Evolutionary conservation across 1,140 invertebrate genomes (phyloP), one percentile per base, ranked within the genome.

Genomic region (Wasmannia auropunctata): DNA sequence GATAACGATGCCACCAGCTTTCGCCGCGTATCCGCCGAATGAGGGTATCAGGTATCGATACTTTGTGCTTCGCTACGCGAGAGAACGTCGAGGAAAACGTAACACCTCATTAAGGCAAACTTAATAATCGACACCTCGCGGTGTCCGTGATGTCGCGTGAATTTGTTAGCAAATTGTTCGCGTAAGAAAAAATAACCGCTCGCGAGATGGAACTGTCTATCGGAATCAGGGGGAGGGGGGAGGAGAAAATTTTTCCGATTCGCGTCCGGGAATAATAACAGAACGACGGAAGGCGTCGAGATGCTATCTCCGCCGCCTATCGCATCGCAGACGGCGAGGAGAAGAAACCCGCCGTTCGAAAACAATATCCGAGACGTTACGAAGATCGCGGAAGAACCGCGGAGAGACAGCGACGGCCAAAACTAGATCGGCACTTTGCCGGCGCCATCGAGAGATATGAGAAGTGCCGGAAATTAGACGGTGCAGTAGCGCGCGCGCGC

Each of bases 351-450:
- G 46, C 34, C 46, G 77, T 56, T 28, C 79, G 67, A 83, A 74
- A 83, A 83, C 79, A 83, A 83, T 83, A 83, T 72, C 79, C 67
- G 51, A 72, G 72, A 85, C 56, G 70, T 62, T 54, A 10, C 58
- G 56, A 31, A 72, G 67, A 83, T 83, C 31, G n/a, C n/a, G n/a
- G n/a, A n/a, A n/a, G n/a, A n/a, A 19, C n/a, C 25, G 49, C 62
- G 43, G 25, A 49, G 25, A 49, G 19, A 34, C 40, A 31, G 43
- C 37, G 10, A n/a, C 28, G 51, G 14, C 67, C 49, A 54, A 83
- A 72, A 58, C 37, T 72, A 25, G 67, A 83, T 89, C 85, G 77
- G 85, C 85, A 76, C 77, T 87, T 87, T 49, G 14, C 63, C 77
- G 88, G 85, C 88, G 88, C 88, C 85, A 14, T 2, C 56, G 74